Evolutionary conservation across 2,797 vertebrate species (phyloP), one percentile per base, ranked within the genome.

Genomic region (Emydoidea blandingii): DNA sequence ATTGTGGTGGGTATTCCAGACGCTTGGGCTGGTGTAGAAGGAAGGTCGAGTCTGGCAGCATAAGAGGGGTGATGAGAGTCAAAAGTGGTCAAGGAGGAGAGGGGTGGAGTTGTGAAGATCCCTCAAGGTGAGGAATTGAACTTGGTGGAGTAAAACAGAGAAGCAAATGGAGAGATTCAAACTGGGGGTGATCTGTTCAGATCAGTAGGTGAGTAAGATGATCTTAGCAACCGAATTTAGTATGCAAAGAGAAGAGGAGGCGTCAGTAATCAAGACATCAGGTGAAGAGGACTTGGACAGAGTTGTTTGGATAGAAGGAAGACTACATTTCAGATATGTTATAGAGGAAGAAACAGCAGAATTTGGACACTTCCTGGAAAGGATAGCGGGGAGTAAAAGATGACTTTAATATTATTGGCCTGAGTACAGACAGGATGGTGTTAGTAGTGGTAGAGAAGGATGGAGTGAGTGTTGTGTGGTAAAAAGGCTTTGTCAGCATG

Each of bases 231-330:
- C 19, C 29, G 76, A 18, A 1, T 31, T 29, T 16, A 0, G 1
- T 18, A 1, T 3, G 25, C 44, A 9, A 53, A 53, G 68, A 21
- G 4, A 10, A 31, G 49, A 56, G 18, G 10, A 65, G 23, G 12
- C 2, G 6, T 54, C 29, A n/a, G 19, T 78, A 78, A 34, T 18
- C 0, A 0, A 34, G 34, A 0, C 2, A 4, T 25, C 0, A 1
- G 14, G 16, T 3, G 2, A 47, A 15, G 16, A 34, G 44, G 52
- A 76, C 0, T 2, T 27, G 19, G 34, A n/a, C 31, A 65, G 59
- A 18, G 53, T 59, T 87, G 41, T 50, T n/a, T 83, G 83, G 59
- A 16, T 11, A 74, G 89, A 44, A 57, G 23, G 72, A 88, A 65
- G 41, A 65, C 54, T 44, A 57, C 3, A 1, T 31, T 14, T 18